phyloP scores from a whole-genome alignment of 2,888 invertebrate genomes.

The Adela reaumurella region DNA sequence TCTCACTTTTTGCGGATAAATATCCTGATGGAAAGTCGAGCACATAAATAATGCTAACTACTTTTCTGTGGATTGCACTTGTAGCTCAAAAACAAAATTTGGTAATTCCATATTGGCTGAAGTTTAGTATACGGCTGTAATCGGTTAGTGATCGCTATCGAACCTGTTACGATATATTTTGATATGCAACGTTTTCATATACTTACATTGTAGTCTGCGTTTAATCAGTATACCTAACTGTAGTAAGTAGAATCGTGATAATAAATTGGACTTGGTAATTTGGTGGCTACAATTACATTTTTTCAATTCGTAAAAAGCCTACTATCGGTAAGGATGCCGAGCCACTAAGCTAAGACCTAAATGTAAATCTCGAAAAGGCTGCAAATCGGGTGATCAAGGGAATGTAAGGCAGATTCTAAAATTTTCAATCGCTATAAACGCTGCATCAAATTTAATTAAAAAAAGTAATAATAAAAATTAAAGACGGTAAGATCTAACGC shows the following conservation, averaged over 20 bases:
- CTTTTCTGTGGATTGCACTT: no score
- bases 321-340: not conserved
- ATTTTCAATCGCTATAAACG: not conserved
- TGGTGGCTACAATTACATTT: not conserved
- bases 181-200: conserved; percentile 49
- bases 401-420: not conserved
- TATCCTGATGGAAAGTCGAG: no score
- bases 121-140: conserved; percentile 52
- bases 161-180: conserved; percentile 52
- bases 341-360: not conserved
- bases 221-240: conserved; percentile 18
- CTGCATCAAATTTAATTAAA: no score
- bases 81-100: conserved; percentile 5
- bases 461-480: no score
- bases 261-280: not conserved
- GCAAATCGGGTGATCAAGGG: not conserved
- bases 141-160: conserved; percentile 53
- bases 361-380: not conserved
- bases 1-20: no score
- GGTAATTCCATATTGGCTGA: conserved; percentile 34
- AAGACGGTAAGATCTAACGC: no score
- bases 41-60: no score
- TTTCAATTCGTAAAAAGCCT: not conserved
- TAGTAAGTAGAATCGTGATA: conserved; percentile 20
- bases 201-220: not conserved